phyloP scores from a whole-genome alignment of 2,113 vertebrate genomes.

The Gallinago media region DNA sequence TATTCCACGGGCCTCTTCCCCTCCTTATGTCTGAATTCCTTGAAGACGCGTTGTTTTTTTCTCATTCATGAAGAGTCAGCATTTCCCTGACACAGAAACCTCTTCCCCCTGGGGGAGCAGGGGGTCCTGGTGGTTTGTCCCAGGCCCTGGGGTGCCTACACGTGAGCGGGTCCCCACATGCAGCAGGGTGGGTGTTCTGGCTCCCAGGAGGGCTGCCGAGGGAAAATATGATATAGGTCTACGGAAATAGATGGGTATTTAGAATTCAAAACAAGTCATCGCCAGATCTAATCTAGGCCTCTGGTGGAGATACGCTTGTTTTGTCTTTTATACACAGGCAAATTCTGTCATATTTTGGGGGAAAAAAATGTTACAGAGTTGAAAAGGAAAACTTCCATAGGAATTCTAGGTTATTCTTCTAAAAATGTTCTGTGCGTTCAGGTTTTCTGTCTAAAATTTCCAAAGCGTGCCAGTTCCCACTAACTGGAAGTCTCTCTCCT shows the following conservation, averaged over 20 bases:
- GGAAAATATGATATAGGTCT: background rate
- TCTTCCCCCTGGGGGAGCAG: background rate
- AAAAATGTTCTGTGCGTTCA: background rate
- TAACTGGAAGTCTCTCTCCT: background rate
- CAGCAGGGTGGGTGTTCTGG: background rate
- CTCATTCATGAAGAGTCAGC: background rate
- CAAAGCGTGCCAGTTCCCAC: background rate
- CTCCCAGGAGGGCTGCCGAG: background rate
- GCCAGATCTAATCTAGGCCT: background rate
- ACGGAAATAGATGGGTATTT: slow-evolving; percentile 3
- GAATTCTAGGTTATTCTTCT: background rate
- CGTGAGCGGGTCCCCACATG: background rate
- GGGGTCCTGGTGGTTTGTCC: background rate
- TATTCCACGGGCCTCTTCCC: background rate
- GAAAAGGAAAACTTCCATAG: background rate
- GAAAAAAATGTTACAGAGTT: background rate
- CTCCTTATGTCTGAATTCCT: background rate
- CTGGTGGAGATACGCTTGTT: background rate
- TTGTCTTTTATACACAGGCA: background rate
- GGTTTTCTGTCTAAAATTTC: background rate
- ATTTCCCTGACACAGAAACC: background rate
- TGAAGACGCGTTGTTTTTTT: background rate
- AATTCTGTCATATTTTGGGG: background rate
- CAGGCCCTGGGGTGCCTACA: background rate
- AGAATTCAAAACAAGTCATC: background rate